Percentiles rank a stretch among this genome's conserved stretches.
Conservation (phyloP, 2,797 vertebrate species). For the Parambassis ranga region DNA sequence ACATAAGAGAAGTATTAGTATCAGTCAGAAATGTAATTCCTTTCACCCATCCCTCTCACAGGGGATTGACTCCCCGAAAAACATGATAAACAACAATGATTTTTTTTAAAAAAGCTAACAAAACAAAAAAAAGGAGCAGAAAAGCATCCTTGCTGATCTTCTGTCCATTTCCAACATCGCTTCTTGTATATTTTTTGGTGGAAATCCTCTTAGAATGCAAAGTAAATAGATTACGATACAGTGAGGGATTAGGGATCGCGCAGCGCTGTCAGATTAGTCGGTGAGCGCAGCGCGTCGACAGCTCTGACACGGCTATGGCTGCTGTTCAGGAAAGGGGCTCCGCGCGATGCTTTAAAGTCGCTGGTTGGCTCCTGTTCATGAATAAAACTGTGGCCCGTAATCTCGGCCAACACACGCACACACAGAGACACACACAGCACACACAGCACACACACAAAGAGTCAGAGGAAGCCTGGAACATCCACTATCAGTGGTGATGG, state of each 20-base stretch:
- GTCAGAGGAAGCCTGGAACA: slow-evolving; percentile 44
- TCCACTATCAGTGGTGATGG: slow-evolving; percentile 56
- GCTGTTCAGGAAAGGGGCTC: slow-evolving; percentile 83
- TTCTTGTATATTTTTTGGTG: slow-evolving; percentile 90
- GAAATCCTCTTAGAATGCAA: slow-evolving; percentile 97
- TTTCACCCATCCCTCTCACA: slow-evolving; percentile 69
- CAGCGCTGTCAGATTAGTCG: slow-evolving; percentile 96
- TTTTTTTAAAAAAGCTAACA: slow-evolving; percentile 66
- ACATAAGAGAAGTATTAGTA: slow-evolving; percentile 78
- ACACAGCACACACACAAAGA: slow-evolving; percentile 14
- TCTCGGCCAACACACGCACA: slow-evolving; percentile 70
- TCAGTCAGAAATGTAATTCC: slow-evolving; percentile 79
- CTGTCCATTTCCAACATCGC: slow-evolving; percentile 86
- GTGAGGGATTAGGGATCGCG: slow-evolving; percentile 91
- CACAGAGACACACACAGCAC: slow-evolving; percentile 6
- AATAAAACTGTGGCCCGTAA: slow-evolving; percentile 82
- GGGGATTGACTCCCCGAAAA: slow-evolving; percentile 75
- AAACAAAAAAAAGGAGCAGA: slow-evolving; percentile 69
- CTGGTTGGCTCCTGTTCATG: slow-evolving; percentile 76
- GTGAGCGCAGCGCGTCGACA: slow-evolving; percentile 87
- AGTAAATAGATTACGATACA: slow-evolving; percentile 98
- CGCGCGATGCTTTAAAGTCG: slow-evolving; percentile 78
- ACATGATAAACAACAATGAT: slow-evolving; percentile 72
- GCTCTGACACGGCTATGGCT: slow-evolving; percentile 90
- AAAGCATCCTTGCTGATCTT: slow-evolving; percentile 79